Base-by-base conservation (phyloP, 2,797 vertebrate species). In the Eidolon dupreanum region DNA sequence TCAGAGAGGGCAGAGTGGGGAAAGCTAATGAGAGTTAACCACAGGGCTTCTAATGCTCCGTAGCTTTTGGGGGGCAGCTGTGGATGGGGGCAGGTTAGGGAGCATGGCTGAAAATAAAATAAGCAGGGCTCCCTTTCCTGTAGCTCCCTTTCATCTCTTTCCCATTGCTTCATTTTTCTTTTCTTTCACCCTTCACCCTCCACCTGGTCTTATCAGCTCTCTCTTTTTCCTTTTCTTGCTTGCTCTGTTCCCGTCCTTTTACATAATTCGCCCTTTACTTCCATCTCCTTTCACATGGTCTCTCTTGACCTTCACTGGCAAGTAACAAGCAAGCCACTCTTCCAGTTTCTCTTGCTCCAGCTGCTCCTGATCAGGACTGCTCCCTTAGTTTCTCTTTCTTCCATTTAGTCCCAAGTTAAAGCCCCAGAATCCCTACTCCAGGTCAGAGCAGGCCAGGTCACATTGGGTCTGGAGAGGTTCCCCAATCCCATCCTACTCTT, bases 91-190 rank as follows among this genome's bases (percentile, higher is more conserved):
- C 46, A 65, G 97, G 97, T 97, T 97, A 98, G 97, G 96, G 94
- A 97, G 97, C 97, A 96, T 93, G 95, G 97, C 98, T 97, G 97
- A 92, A 98, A 98, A 98, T 98, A 98, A 98, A 98, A 97, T 97
- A 90, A 93, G 97, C 90, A 97, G 97, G 92, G 94, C 97, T 97
- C 85, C 88, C 41, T 55, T 20, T 66, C 31, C 15, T 46, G n/a
- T 31, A 10, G 43, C 89, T 78, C 77, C 13, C 1, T 85, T 88
- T 96, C 89, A 81, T 68, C 93, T 41, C 88, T 78, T 96, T 90
- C 70, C 65, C 87, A n/a, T 55, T 49, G 59, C 94, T 89, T 97
- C 79, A 85, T 91, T 75, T 96, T 91, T 82, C 74, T 97, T 68
- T 97, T 95, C 86, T 92, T 70, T 97, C 84, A 61, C 0, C 61